phyloP scores from a whole-genome alignment of 2,888 invertebrate species.

The Lapara coniferarum region DNA sequence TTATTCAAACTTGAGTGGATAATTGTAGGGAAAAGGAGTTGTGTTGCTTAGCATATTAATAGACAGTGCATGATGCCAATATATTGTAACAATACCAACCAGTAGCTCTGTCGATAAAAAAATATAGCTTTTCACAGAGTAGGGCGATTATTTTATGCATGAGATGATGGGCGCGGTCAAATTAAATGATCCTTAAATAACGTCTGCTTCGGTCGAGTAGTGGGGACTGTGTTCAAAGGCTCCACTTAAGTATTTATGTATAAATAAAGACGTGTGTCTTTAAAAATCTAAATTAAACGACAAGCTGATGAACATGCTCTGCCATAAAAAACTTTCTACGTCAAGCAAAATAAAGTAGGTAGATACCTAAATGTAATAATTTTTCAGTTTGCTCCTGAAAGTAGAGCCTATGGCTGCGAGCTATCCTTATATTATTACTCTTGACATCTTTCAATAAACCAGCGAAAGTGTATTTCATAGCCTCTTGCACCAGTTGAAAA shows the following conservation, averaged over 20 bases:
- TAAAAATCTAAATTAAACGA: too few relatives aligned
- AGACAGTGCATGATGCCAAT: too few relatives aligned
- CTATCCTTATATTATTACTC: constrained; percentile 1
- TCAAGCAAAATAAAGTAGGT: neutral
- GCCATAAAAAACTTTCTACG: neutral
- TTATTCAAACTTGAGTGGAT: too few relatives aligned
- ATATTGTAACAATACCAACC: too few relatives aligned
- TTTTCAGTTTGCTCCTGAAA: neutral
- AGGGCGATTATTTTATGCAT: neutral
- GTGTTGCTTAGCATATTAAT: too few relatives aligned
- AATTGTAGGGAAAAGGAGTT: too few relatives aligned
- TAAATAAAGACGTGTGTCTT: too few relatives aligned
- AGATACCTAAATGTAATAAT: neutral
- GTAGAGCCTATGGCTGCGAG: neutral
- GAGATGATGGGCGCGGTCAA: neutral
- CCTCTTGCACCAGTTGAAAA: neutral
- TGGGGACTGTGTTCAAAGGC: neutral
- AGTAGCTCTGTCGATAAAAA: too few relatives aligned
- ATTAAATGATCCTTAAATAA: neutral
- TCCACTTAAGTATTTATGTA: too few relatives aligned
- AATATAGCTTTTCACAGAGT: neutral
- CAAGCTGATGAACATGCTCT: too few relatives aligned
- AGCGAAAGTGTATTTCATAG: constrained; percentile 8
- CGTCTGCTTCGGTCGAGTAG: neutral
- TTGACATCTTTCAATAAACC: constrained; percentile 14